Conservation (phyloP, 2,888 invertebrate species). For the Scaeva pyrastri region DNA sequence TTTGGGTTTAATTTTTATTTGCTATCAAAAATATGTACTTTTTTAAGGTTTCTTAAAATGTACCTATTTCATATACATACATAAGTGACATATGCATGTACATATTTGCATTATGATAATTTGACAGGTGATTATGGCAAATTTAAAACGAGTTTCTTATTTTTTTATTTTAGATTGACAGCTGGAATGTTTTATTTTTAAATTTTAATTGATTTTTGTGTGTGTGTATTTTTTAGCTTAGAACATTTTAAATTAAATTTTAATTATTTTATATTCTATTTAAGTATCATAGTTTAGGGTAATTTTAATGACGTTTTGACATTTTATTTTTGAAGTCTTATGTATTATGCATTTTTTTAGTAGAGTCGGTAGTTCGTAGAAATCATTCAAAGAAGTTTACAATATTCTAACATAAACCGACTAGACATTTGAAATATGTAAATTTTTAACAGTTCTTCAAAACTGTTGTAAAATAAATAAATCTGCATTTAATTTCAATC, state of each 20-base stretch:
- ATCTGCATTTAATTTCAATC: no score
- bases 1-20: background rate
- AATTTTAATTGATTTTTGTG: background rate
- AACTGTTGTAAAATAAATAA: no score
- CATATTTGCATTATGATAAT: conserved; percentile 11
- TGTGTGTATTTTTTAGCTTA: background rate
- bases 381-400: no score
- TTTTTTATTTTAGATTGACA: background rate
- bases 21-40: no score
- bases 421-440: no score
- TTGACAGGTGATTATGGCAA: conserved; percentile 5
- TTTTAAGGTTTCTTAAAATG: no score
- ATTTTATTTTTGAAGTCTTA: background rate
- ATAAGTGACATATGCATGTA: no score
- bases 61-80: no score
- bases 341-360: no score
- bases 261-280: background rate
- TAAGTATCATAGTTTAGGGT: background rate
- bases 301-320: background rate
- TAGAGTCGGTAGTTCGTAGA: no score
- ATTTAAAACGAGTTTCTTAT: background rate
- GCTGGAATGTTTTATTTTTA: background rate
- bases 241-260: background rate
- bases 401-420: no score
- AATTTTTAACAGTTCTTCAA: no score